A percentile compares a stretch with the other conserved stretches of the same genome.
Evolutionary conservation across 2,888 invertebrate genomes (phyloP).

Genomic region (Lasioglossum zephyrum): DNA sequence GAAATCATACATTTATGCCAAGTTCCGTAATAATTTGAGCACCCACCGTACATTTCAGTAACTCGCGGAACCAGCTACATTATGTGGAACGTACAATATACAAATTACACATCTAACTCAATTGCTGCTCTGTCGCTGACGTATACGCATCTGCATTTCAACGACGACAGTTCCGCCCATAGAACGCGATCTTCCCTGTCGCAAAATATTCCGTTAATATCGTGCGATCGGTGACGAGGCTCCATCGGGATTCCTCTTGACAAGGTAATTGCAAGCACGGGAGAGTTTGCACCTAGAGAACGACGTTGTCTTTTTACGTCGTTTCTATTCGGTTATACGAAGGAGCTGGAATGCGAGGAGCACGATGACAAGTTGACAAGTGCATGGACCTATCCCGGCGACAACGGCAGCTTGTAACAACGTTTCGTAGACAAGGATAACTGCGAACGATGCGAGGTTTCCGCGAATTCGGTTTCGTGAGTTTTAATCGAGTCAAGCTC

Average conservation of each 20-base stretch:
- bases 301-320: not conserved
- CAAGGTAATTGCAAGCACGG: not conserved
- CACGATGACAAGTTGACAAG: not conserved
- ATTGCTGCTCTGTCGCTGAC: not conserved
- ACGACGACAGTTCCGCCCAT: not conserved
- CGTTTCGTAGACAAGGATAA: not conserved
- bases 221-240: not conserved
- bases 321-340: not conserved
- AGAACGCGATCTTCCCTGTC: not conserved
- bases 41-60: constrained; percentile 1
- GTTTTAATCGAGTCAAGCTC: constrained; percentile 40
- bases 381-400: not conserved
- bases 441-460: not conserved
- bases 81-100: not conserved
- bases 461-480: not conserved
- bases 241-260: not conserved
- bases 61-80: not conserved
- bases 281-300: not conserved
- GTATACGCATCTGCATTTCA: not conserved
- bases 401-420: not conserved
- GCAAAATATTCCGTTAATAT: not conserved
- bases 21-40: not conserved
- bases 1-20: not conserved
- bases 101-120: not conserved
- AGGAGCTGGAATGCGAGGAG: not conserved